phyloP scores from a whole-genome alignment of 30 jellyfish, hydroid and myxozoan species.

The Hydractinia echinata region DNA sequence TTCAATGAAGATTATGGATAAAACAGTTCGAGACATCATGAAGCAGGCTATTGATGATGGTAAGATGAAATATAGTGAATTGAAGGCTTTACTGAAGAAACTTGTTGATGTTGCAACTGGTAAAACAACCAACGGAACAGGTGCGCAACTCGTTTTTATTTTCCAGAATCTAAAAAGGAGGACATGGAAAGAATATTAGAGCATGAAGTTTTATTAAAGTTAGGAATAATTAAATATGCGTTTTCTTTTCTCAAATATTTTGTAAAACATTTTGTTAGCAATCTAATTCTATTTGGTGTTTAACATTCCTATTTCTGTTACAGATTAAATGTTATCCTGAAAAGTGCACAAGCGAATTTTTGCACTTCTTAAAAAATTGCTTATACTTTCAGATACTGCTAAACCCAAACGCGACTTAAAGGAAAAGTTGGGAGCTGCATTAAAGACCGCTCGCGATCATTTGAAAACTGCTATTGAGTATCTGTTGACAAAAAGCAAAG shows the following conservation, averaged over 20 bases:
- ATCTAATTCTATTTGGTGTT: too few species aligned
- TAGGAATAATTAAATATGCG: too few species aligned
- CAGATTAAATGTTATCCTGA: too few species aligned
- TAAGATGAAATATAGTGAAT: constrained; percentile 1
- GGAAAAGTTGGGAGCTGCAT: neutral
- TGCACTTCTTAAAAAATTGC: too few species aligned
- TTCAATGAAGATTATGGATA: neutral
- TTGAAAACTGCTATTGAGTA: neutral
- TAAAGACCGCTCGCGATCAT: neutral
- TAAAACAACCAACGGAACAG: neutral
- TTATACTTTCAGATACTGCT: neutral
- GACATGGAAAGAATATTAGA: too few species aligned
- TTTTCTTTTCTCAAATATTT: too few species aligned
- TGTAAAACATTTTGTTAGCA: too few species aligned
- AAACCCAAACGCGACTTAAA: constrained; percentile 9
- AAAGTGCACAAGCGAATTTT: too few species aligned
- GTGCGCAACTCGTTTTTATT: too few species aligned
- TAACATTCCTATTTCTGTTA: too few species aligned
- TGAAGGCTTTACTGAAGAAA: neutral
- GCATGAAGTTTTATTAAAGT: too few species aligned
- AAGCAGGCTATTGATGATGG: constrained; percentile 14
- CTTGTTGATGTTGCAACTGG: constrained; percentile 10
- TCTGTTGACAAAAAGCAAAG: constrained; percentile 4
- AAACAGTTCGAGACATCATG: neutral
- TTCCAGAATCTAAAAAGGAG: too few species aligned